These are phyloP conservation scores for Pollenia griseotomentosa DNA, from an alignment of 2,888 invertebrate species.

Conservation along the genomic window DNA sequence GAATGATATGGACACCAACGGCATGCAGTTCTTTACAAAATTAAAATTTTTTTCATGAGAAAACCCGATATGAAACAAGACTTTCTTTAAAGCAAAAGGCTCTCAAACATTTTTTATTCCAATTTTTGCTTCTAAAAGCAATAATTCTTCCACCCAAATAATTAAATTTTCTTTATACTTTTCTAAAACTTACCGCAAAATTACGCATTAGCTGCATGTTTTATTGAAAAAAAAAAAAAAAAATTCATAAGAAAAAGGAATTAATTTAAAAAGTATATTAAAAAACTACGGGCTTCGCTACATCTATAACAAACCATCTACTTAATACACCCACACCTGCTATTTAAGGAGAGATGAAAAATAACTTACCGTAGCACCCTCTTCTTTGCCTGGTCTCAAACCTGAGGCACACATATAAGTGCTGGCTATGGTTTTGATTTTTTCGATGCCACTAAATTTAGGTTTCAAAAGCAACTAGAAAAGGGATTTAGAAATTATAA, in stretches of 20 bases:
- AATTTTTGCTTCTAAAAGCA: no score
- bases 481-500: constrained; percentile 1
- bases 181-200: constrained; percentile 80
- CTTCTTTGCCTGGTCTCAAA: constrained; percentile 93
- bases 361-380: constrained; percentile 87
- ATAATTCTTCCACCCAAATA: no score
- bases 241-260: constrained; percentile 30
- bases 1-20: no score
- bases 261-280: constrained; percentile 6
- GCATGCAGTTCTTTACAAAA: no score
- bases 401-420: constrained; percentile 99
- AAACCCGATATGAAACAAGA: no score
- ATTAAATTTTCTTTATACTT: background rate
- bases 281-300: constrained; percentile 11
- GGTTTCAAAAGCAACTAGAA: constrained; percentile 92
- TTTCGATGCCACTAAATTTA: constrained; percentile 98
- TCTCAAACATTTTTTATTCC: no score
- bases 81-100: no score
- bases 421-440: constrained; percentile 99
- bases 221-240: constrained; percentile 18
- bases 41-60: no score
- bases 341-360: background rate
- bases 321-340: background rate
- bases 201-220: constrained; percentile 79
- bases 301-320: background rate